Evolutionary conservation across 2,113 vertebrate species (phyloP).

Genomic region (Limnothrissa miodon): DNA sequence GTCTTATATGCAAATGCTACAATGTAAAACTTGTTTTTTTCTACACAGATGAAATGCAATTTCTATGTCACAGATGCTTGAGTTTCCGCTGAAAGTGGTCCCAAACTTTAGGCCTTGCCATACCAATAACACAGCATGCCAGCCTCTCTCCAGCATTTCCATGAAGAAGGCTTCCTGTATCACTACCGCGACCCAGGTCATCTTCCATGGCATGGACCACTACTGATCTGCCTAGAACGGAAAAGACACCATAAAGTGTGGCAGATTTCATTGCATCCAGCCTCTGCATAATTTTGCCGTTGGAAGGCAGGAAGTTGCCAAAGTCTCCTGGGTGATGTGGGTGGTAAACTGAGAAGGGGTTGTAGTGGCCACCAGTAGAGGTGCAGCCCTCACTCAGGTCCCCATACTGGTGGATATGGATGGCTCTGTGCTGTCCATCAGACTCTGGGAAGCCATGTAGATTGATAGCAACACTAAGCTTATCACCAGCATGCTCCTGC

Average conservation of each 20-base stretch:
- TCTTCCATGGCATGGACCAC: constrained; percentile 86
- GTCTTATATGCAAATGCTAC: too few relatives aligned
- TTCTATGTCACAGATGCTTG: not conserved
- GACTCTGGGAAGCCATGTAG: constrained; percentile 74
- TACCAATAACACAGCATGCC: constrained; percentile 86
- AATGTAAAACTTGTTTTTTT: too few relatives aligned
- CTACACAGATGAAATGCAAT: too few relatives aligned
- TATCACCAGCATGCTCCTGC: constrained; percentile 67
- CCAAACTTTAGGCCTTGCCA: constrained; percentile 60
- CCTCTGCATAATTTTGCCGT: constrained; percentile 71
- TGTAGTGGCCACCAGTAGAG: constrained; percentile 85
- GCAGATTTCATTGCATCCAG: constrained; percentile 63
- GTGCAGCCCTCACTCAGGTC: constrained; percentile 81
- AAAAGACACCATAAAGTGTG: constrained; percentile 71
- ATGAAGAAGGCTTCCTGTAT: constrained; percentile 79
- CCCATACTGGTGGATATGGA: constrained; percentile 89
- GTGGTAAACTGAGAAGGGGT: constrained; percentile 75
- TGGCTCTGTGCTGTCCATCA: constrained; percentile 65
- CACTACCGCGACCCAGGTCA: constrained; percentile 83
- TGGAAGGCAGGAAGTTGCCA: constrained; percentile 79
- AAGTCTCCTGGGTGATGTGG: constrained; percentile 91
- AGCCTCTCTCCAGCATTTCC: constrained; percentile 90
- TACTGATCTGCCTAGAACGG: constrained; percentile 81
- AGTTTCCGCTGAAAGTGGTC: not conserved
- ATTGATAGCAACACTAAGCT: constrained; percentile 70